Conservation (phyloP, 2,797 vertebrate genomes). For the Tinamus major region DNA sequence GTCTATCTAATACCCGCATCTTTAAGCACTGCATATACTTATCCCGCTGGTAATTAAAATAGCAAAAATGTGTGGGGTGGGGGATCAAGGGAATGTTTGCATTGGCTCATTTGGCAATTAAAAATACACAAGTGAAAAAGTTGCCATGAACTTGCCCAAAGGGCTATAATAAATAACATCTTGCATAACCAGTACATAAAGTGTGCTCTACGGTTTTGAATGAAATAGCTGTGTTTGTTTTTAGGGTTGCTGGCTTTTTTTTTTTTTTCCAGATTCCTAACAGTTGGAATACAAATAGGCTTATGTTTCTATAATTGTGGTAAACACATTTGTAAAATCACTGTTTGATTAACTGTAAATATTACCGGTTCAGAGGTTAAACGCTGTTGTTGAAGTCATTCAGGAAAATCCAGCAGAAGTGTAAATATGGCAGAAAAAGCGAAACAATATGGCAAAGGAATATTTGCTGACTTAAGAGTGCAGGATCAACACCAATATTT, state of each 20-base stretch:
- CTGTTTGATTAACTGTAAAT: conserved; percentile 39
- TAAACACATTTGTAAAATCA: conserved; percentile 28
- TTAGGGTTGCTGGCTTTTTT: conserved; percentile 3
- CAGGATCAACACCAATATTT: conserved; percentile 83
- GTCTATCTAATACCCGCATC: background rate
- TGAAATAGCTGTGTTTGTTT: conserved; percentile 28
- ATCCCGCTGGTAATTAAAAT: background rate
- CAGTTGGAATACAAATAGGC: conserved; percentile 31
- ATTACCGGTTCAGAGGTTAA: conserved; percentile 67
- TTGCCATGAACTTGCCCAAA: conserved; percentile 37
- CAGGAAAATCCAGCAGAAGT: conserved; percentile 68
- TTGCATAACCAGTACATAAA: background rate
- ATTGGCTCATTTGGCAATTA: conserved; percentile 19
- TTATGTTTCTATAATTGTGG: conserved; percentile 50
- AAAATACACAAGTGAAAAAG: conserved; percentile 41
- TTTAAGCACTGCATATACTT: background rate
- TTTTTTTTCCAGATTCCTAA: background rate
- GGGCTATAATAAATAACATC: conserved; percentile 50
- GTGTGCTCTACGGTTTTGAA: conserved; percentile 15
- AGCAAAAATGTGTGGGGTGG: no score
- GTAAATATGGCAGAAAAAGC: conserved; percentile 71
- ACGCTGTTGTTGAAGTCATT: conserved; percentile 37
- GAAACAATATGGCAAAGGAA: conserved; percentile 72
- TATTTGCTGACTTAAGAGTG: conserved; percentile 79
- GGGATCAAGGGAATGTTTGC: conserved; percentile 15